These are phyloP conservation scores for Chlorops oryzae DNA, from an alignment of 1,140 invertebrate species.

Conservation along the genomic window DNA sequence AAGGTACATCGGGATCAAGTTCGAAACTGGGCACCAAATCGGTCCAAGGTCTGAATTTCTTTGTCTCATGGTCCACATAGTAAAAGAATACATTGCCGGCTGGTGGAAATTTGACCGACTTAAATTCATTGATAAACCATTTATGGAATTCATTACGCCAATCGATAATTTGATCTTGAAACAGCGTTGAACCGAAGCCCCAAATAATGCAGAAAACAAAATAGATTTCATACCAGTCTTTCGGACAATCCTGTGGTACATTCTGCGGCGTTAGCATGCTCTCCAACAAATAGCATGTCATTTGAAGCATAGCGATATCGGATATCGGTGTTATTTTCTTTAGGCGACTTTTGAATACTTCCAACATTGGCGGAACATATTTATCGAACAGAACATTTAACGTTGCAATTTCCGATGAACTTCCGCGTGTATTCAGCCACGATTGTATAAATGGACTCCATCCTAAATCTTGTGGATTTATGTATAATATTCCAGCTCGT, in stretches of 20 bases:
- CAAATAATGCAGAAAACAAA: constrained; percentile 87
- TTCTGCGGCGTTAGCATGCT: constrained; percentile 74
- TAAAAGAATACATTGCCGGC: constrained; percentile 79
- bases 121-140: constrained; percentile 78
- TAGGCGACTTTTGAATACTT: constrained; percentile 68
- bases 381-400: constrained; percentile 89
- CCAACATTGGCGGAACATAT: constrained; percentile 78
- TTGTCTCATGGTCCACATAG: constrained; percentile 79
- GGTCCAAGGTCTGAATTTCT: constrained; percentile 81
- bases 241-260: constrained; percentile 77
- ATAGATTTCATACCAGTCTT: constrained; percentile 90
- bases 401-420: constrained; percentile 65
- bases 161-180: constrained; percentile 82
- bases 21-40: constrained; percentile 73
- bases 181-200: constrained; percentile 86
- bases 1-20: constrained; percentile 77
- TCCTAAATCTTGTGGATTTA: constrained; percentile 77
- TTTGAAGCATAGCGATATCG: constrained; percentile 83
- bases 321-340: constrained; percentile 87
- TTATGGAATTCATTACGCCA: constrained; percentile 83
- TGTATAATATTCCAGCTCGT: constrained; percentile 75
- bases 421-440: constrained; percentile 79
- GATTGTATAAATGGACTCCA: constrained; percentile 82
- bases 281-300: constrained; percentile 82
- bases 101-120: constrained; percentile 80